Conservation (phyloP, 2,888 invertebrate genomes). For the Noctua comes region DNA sequence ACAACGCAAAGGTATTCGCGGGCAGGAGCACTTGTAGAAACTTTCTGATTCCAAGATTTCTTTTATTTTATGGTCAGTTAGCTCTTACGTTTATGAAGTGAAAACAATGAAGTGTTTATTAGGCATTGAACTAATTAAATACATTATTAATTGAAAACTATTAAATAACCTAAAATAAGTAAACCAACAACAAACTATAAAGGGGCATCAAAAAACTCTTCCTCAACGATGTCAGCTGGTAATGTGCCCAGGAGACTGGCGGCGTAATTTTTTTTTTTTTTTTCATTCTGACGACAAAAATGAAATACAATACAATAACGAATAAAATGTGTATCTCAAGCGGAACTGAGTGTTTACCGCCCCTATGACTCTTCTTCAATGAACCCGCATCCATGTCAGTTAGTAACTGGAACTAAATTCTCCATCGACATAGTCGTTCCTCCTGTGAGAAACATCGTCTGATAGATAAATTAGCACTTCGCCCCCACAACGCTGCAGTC, state of each 20-base stretch:
- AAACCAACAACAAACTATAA: no score
- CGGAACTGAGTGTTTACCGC: background rate
- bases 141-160: no score
- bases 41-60: conserved; percentile 39
- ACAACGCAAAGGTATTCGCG: background rate
- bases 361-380: background rate
- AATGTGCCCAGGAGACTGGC: no score
- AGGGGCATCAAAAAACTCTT: no score
- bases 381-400: conserved; percentile 3
- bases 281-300: no score
- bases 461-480: background rate
- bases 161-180: no score
- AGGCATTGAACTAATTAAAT: no score
- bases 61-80: conserved; percentile 7
- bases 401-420: background rate
- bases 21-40: background rate
- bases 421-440: background rate
- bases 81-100: background rate
- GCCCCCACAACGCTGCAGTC: background rate
- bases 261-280: no score
- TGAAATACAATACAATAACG: no score
- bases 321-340: background rate
- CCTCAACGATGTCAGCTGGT: no score
- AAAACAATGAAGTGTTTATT: no score
- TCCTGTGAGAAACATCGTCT: background rate